phyloP scores from a whole-genome alignment of 92 coral and sea anemone species.

The Actinernus sp. region DNA sequence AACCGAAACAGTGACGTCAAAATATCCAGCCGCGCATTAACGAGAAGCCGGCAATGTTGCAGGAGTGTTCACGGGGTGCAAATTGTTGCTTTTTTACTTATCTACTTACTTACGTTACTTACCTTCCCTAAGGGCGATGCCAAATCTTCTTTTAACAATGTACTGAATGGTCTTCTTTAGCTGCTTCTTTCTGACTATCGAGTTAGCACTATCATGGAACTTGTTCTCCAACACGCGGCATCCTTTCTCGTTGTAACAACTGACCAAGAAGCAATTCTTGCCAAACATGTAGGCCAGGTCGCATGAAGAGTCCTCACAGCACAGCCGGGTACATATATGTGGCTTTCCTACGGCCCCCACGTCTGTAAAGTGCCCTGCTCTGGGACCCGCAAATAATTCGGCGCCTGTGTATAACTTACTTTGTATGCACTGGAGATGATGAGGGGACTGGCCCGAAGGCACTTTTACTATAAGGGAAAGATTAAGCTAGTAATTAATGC shows the following conservation, averaged over 20 bases:
- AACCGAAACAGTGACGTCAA: no score
- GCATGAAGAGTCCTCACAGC: conserved; percentile 95
- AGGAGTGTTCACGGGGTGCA: no score
- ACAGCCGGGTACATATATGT: conserved; percentile 92
- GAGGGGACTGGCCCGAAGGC: conserved; percentile 97
- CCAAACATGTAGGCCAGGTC: conserved; percentile 97
- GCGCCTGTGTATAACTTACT: conserved; percentile 85
- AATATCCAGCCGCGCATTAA: no score
- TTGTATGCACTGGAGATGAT: conserved; percentile 92
- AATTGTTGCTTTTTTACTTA: no score
- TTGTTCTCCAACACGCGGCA: conserved; percentile 75
- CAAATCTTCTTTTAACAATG: conserved; percentile 84
- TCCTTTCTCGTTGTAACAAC: conserved; percentile 81
- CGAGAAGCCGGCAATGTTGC: no score
- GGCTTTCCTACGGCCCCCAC: conserved; percentile 87
- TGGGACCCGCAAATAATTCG: conserved; percentile 77
- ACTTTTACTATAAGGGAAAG: conserved; percentile 66
- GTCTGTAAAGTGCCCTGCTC: conserved; percentile 94
- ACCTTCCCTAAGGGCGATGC: conserved; percentile 86
- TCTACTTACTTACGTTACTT: no score
- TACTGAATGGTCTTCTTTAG: conserved; percentile 82
- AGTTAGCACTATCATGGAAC: conserved; percentile 8
- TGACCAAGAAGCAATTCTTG: conserved; percentile 89
- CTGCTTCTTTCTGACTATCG: conserved; percentile 9
- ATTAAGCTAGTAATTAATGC: not conserved